Base-by-base conservation (phyloP, 1,140 invertebrate species). In the Drosophila insularis region DNA sequence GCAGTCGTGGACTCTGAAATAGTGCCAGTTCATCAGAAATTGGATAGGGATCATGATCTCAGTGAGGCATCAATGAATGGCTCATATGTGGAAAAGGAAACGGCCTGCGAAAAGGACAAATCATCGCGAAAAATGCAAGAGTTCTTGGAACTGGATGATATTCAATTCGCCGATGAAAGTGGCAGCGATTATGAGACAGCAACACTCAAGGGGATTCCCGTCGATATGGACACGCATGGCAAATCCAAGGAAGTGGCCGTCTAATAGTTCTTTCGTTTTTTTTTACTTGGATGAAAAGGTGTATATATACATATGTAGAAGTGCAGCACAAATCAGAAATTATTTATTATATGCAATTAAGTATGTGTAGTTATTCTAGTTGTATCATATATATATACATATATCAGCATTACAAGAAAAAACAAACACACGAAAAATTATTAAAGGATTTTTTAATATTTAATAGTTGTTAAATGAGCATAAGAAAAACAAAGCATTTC, bases 121-220 rank as follows among this genome's bases (percentile, higher is more conserved):
- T 91, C 91, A 0, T 89, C 92, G 1, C 81, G 70, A 19, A 80
- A 85, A 72, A 59, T 91, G 40, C 74, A 91, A 32, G 90, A 92
- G 17, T 92, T 87, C 68, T 85, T 92, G 13, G 80, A 81, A 31
- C 74, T 93, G 40, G 92, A 93, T 43, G 93, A 93, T 55, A 93
- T 93, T 11, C 92, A 92, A 67, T 93, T 92, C 74, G 93, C 92
- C n/a, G 93, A 93, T 70, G 93, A 93, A 17, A 91, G 87, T 65
- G 90, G 89, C 63, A 91, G 90, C 31, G 84, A 87, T 23, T 89
- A 87, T 21, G 84, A 87, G 73, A 80, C 80, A 14, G 84, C 68
- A 4, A 89, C 68, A 10, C 73, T 87, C 3, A 87, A 89, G 40
- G 70, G 78, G 21, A 35, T 65, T 11, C 37, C 58, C 13, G 35